A percentile compares a stretch with the other conserved stretches of the same genome.
phyloP scores from a whole-genome alignment of 2,113 vertebrate species.

The Empidonax traillii region DNA sequence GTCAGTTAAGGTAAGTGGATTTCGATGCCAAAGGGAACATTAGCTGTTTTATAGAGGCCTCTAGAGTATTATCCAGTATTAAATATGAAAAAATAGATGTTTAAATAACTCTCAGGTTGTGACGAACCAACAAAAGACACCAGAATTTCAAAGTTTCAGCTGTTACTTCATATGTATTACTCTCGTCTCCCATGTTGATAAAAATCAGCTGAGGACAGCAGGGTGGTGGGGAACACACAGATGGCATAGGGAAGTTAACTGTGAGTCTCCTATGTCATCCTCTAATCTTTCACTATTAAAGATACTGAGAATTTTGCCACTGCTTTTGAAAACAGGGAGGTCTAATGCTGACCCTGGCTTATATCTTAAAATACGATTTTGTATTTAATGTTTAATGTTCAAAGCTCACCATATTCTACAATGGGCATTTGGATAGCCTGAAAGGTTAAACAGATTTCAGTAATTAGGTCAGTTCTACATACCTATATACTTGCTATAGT shows the following conservation, averaged over 20 bases:
- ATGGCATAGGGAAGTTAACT: background rate
- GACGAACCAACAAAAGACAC: conserved; percentile 37
- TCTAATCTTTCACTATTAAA: background rate
- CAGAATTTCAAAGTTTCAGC: conserved; percentile 3
- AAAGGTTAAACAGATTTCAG: background rate
- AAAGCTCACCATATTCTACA: background rate
- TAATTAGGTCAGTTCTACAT: background rate
- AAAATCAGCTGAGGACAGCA: background rate
- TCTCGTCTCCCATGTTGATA: background rate
- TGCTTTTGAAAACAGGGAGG: background rate
- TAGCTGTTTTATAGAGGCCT: conserved; percentile 69
- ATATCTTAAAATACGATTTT: background rate
- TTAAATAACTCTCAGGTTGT: conserved; percentile 54
- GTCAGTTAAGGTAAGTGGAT: conserved; percentile 79
- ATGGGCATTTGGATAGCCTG: background rate
- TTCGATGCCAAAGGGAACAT: conserved; percentile 77
- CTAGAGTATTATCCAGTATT: conserved; percentile 45
- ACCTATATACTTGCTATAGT: background rate
- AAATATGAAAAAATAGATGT: conserved; percentile 58
- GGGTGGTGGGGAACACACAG: background rate
- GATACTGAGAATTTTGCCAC: background rate
- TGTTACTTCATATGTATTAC: background rate
- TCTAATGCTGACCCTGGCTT: background rate
- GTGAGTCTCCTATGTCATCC: background rate
- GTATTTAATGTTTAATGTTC: background rate